phyloP scores from a whole-genome alignment of 2,797 vertebrate species.

The Poecile montanus region DNA sequence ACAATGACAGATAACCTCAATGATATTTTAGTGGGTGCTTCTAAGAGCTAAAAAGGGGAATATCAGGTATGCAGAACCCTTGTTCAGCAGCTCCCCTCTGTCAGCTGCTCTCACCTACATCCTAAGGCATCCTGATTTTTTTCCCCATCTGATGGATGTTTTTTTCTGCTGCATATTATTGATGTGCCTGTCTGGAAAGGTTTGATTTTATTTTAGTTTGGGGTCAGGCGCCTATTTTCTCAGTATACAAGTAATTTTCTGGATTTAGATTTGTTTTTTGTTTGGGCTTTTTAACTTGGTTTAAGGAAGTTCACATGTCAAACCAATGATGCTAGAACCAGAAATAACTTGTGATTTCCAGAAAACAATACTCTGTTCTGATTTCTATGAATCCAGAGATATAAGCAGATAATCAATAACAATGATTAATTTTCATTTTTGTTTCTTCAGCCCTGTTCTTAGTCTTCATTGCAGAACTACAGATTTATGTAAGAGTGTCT shows the following conservation, averaged over 20 bases:
- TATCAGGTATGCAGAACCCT: neutral
- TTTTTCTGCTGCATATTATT: neutral
- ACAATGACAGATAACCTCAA: neutral
- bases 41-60: neutral
- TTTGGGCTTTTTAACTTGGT: rapidly evolving
- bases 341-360: neutral
- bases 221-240: neutral
- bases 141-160: neutral
- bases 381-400: neutral
- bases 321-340: neutral
- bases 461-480: neutral
- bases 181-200: neutral
- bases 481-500: neutral
- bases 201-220: neutral
- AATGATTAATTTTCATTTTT: neutral
- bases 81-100: neutral
- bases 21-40: neutral
- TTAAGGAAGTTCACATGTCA: neutral
- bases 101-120: neutral
- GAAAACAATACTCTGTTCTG: neutral
- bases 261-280: neutral
- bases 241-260: neutral
- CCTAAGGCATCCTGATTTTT: neutral
- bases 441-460: neutral
- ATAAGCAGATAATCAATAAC: neutral